phyloP scores from a whole-genome alignment of 64 coral and sea anemone genomes.

The Montipora sp. region DNA sequence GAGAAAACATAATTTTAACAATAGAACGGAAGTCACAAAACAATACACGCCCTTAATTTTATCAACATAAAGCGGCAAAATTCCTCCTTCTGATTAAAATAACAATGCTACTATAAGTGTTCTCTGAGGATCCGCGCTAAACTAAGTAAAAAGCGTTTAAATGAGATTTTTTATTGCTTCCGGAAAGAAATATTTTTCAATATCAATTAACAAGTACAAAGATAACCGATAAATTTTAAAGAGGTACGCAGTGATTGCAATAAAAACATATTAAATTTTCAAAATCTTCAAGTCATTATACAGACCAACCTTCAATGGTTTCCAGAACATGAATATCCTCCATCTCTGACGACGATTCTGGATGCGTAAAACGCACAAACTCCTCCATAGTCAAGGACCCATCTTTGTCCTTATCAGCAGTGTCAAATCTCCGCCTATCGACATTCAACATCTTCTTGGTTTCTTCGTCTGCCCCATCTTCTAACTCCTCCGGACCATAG shows the following conservation, averaged over 20 bases:
- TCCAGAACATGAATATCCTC: constrained; percentile 82
- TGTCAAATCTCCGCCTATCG: constrained; percentile 87
- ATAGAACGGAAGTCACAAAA: no score
- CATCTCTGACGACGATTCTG: constrained; percentile 95
- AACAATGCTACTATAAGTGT: not conserved
- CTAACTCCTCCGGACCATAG: constrained; percentile 65
- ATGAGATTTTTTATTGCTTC: no score
- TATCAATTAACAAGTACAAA: no score
- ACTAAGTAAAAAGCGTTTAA: no score
- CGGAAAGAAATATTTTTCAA: no score
- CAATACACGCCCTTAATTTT: not conserved
- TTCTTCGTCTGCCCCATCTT: constrained; percentile 73
- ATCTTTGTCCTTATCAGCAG: constrained; percentile 93
- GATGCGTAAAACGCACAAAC: constrained; percentile 84
- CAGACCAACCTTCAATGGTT: constrained; percentile 86
- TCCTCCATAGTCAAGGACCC: constrained; percentile 67
- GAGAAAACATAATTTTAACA: no score
- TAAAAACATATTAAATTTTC: not conserved
- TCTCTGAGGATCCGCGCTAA: no score
- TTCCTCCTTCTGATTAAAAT: no score
- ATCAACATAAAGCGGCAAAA: not conserved
- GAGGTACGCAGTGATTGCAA: no score
- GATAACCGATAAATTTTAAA: no score
- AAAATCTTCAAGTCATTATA: not conserved
- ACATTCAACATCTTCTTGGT: constrained; percentile 74